phyloP scores from a whole-genome alignment of 2,888 invertebrate genomes.

The Gari tellinella region DNA sequence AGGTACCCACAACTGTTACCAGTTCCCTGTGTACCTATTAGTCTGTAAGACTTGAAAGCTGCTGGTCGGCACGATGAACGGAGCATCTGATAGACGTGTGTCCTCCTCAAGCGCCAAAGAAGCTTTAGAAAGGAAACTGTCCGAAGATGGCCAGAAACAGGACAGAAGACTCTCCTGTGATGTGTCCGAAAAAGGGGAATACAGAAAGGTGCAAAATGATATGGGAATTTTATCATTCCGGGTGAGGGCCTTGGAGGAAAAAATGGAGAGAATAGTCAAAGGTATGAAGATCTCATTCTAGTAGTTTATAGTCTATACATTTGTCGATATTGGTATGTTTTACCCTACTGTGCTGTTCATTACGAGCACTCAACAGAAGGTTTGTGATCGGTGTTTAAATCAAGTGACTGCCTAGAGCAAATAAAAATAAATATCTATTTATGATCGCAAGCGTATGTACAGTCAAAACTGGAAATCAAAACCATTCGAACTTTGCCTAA shows the following conservation, averaged over 20 bases:
- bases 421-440: no score
- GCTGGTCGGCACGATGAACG: no score
- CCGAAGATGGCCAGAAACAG: neutral
- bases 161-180: constrained; percentile 14
- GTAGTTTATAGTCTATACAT: neutral
- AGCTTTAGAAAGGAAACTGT: constrained; percentile 5
- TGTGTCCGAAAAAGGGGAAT: constrained; percentile 21
- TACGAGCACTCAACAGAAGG: no score
- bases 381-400: no score
- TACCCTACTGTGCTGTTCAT: no score
- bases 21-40: no score
- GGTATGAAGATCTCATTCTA: constrained; percentile 13
- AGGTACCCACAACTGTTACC: no score
- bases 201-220: constrained; percentile 40
- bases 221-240: constrained; percentile 36
- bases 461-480: no score
- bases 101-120: constrained; percentile 5
- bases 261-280: constrained; percentile 40
- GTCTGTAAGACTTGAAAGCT: no score
- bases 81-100: neutral
- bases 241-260: constrained; percentile 41
- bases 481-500: no score
- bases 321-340: neutral
- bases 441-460: no score
- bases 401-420: no score